phyloP scores from a whole-genome alignment of 2,113 vertebrate species.

The Cranoglanis bouderius region DNA sequence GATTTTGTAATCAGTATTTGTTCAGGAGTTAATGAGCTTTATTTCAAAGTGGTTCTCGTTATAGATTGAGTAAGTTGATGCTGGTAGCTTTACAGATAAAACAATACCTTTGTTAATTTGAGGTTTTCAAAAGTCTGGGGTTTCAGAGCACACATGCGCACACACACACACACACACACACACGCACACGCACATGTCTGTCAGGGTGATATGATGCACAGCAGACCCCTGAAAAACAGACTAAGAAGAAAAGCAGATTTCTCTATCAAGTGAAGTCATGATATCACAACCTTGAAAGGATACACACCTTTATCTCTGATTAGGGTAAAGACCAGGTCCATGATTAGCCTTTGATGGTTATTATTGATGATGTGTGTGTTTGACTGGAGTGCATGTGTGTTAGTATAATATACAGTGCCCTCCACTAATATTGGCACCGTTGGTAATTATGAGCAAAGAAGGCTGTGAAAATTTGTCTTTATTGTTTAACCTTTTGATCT shows the following conservation, averaged over 20 bases:
- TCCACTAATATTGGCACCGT: too few species aligned
- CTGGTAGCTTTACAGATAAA: constrained; percentile 9
- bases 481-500: too few species aligned
- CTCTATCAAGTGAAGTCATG: constrained; percentile 16
- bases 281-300: constrained; percentile 26
- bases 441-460: too few species aligned
- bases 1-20: background rate
- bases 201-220: constrained; percentile 32
- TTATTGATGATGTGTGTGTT: constrained; percentile 16
- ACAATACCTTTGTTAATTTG: background rate
- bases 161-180: constrained; percentile 24
- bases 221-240: constrained; percentile 34
- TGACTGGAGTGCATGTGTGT: constrained; percentile 20
- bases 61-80: background rate
- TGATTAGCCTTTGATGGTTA: constrained; percentile 28
- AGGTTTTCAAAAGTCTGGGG: background rate
- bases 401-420: constrained; percentile 5
- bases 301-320: constrained; percentile 38
- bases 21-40: background rate
- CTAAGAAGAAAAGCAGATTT: constrained; percentile 40
- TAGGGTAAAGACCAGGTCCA: background rate
- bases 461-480: too few species aligned
- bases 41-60: background rate
- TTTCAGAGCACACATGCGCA: constrained; percentile 12
- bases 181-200: background rate